phyloP scores from a whole-genome alignment of 2,888 invertebrate genomes.

The Oxyteleia sp. region DNA sequence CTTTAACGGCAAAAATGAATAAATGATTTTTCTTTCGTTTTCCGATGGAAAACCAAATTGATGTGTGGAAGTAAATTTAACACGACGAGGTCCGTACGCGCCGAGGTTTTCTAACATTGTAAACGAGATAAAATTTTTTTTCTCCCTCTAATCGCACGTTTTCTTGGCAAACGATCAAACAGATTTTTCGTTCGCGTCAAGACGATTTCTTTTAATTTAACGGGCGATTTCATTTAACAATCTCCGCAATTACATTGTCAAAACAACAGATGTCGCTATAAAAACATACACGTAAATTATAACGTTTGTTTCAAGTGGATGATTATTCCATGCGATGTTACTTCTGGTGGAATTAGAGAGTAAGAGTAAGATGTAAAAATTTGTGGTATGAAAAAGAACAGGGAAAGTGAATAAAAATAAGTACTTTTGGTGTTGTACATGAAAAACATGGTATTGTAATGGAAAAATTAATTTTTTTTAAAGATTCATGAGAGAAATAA shows the following conservation, averaged over 20 bases:
- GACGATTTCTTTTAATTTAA: slow-evolving; percentile 56
- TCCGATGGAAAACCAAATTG: slow-evolving; percentile 13
- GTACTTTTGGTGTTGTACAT: too few species aligned
- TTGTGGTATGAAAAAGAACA: neutral
- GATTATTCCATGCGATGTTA: slow-evolving; percentile 6
- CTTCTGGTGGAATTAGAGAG: neutral
- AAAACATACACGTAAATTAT: slow-evolving; percentile 30
- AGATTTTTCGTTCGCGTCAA: slow-evolving; percentile 34
- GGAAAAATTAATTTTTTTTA: too few species aligned
- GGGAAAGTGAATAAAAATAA: neutral
- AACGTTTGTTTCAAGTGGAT: slow-evolving; percentile 20
- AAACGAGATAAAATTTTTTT: slow-evolving; percentile 40
- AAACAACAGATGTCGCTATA: slow-evolving; percentile 35
- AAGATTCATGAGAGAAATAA: too few species aligned
- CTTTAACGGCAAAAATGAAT: slow-evolving; percentile 29
- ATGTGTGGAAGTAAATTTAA: slow-evolving; percentile 40
- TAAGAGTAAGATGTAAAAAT: neutral
- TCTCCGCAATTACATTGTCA: slow-evolving; percentile 41
- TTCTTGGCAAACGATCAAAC: slow-evolving; percentile 49
- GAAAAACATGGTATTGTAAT: too few species aligned
- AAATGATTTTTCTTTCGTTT: slow-evolving; percentile 26
- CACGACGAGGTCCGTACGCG: slow-evolving; percentile 4
- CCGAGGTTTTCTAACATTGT: slow-evolving; percentile 34
- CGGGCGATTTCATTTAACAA: slow-evolving; percentile 41
- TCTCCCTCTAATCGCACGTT: slow-evolving; percentile 31